Percentiles rank a stretch among this genome's conserved stretches.
Conservation (phyloP, 1,140 invertebrate genomes). For the Papilio helenus region DNA sequence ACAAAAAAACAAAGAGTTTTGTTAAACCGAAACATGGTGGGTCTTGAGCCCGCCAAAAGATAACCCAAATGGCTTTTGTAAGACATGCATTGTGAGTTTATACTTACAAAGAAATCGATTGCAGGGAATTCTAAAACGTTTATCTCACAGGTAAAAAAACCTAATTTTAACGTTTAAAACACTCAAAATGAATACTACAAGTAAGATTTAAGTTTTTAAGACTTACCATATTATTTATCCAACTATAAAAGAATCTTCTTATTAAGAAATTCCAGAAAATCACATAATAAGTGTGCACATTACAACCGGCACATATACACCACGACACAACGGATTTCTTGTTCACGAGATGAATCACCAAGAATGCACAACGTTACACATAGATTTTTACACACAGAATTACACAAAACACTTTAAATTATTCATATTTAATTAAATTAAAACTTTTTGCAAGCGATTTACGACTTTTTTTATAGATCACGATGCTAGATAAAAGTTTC, state of each 20-base stretch:
- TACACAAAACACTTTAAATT: slow-evolving; percentile 49
- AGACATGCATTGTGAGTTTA: slow-evolving; percentile 34
- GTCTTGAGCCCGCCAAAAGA: slow-evolving; percentile 2
- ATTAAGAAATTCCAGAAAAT: slow-evolving; percentile 37
- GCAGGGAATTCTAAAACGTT: slow-evolving; percentile 31
- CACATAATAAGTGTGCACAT: slow-evolving; percentile 38
- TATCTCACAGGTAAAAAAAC: slow-evolving; percentile 19
- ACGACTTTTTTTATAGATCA: slow-evolving; percentile 55
- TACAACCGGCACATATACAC: slow-evolving; percentile 45
- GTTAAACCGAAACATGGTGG: not conserved
- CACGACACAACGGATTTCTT: slow-evolving; percentile 72
- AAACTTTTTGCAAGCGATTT: slow-evolving; percentile 47
- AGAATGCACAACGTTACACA: slow-evolving; percentile 70
- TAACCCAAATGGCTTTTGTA: slow-evolving; percentile 31
- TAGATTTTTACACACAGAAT: slow-evolving; percentile 55
- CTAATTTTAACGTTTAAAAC: slow-evolving; percentile 10
- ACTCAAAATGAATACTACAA: not conserved
- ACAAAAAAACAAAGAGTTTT: slow-evolving; percentile 25
- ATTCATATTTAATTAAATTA: slow-evolving; percentile 38
- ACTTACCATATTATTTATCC: slow-evolving; percentile 36
- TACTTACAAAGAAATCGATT: slow-evolving; percentile 37
- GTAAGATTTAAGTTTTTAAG: not conserved
- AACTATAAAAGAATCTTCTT: slow-evolving; percentile 29
- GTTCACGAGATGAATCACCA: slow-evolving; percentile 76
- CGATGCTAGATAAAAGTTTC: slow-evolving; percentile 70